Evolutionary conservation across 1,140 invertebrate species (phyloP).

Genomic region (Drosophila lacteicornis): DNA sequence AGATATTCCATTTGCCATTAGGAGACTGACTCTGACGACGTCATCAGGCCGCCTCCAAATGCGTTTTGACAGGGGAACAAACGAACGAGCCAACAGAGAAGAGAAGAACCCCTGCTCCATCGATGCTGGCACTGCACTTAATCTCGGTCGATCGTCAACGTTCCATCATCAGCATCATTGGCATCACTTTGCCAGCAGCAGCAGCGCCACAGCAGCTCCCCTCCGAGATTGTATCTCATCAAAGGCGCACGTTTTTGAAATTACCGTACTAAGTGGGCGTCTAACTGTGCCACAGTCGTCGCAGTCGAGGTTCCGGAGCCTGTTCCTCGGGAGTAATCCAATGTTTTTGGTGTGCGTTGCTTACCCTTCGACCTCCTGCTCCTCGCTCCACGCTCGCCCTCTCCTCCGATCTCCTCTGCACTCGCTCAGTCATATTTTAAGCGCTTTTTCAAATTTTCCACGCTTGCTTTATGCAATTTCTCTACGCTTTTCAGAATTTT

Average conservation of each 20-base stretch:
- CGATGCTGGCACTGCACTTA: slow-evolving; percentile 62
- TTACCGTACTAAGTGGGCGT: slow-evolving; percentile 85
- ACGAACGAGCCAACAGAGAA: neutral
- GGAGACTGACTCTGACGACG: slow-evolving; percentile 55
- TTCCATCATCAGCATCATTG: slow-evolving; percentile 59
- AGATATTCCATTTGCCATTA: slow-evolving; percentile 73
- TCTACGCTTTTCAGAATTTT: slow-evolving; percentile 60
- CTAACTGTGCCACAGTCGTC: slow-evolving; percentile 71
- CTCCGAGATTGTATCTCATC: slow-evolving; percentile 79
- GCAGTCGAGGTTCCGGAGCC: slow-evolving; percentile 22
- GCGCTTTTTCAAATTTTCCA: slow-evolving; percentile 77
- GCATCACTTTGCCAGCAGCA: slow-evolving; percentile 33
- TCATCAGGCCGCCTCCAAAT: slow-evolving; percentile 68
- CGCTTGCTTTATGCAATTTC: slow-evolving; percentile 79
- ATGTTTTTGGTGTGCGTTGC: slow-evolving; percentile 40
- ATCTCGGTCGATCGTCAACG: slow-evolving; percentile 67
- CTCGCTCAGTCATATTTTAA: slow-evolving; percentile 48
- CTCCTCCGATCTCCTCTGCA: neutral
- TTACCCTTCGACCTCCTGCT: slow-evolving; percentile 54
- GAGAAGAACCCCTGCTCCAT: slow-evolving; percentile 1
- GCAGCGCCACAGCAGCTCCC: slow-evolving; percentile 5
- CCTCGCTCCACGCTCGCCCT: neutral
- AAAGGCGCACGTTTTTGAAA: slow-evolving; percentile 82
- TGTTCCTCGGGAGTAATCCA: slow-evolving; percentile 19
- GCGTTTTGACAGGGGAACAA: slow-evolving; percentile 45